A percentile compares a stretch with the other conserved stretches of the same genome.
Evolutionary conservation across 2,888 invertebrate genomes (phyloP).

Genomic region (Diadegma fenestrale): DNA sequence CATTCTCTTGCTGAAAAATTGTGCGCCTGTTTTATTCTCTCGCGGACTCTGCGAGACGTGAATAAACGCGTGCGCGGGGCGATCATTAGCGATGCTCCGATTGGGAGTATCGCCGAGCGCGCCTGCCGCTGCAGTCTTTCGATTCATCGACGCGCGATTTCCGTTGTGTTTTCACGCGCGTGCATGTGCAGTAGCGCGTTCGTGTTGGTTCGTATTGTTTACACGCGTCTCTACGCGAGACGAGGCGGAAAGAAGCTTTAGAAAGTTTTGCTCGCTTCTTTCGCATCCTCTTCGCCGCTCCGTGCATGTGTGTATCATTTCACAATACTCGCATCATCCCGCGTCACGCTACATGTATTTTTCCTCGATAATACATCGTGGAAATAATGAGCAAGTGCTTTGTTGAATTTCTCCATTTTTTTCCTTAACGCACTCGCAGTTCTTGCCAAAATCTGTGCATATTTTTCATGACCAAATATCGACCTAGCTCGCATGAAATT

Average conservation of each 20-base stretch:
- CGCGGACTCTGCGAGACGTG: slow-evolving; percentile 25
- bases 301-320: slow-evolving; percentile 48
- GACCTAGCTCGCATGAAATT: too few relatives aligned
- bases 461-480: too few relatives aligned
- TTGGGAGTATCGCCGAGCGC: too few relatives aligned
- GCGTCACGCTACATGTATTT: slow-evolving; percentile 49
- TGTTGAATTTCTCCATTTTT: slow-evolving; percentile 20
- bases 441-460: too few relatives aligned
- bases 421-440: not conserved
- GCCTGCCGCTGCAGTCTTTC: too few relatives aligned
- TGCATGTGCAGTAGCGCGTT: too few relatives aligned
- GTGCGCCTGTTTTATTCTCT: slow-evolving; percentile 3
- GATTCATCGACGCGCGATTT: slow-evolving; percentile 52
- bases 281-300: slow-evolving; percentile 13
- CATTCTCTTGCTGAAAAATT: slow-evolving; percentile 4
- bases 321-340: slow-evolving; percentile 6
- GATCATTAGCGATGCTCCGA: slow-evolving; percentile 60
- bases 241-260: slow-evolving; percentile 48
- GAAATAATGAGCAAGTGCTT: slow-evolving; percentile 60
- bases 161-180: slow-evolving; percentile 27
- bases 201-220: not conserved
- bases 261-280: slow-evolving; percentile 55
- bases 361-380: slow-evolving; percentile 55
- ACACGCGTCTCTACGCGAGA: not conserved
- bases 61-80: slow-evolving; percentile 34